These are phyloP conservation scores for Periophthalmus magnuspinnatus DNA, from an alignment of 2,797 vertebrate species.

Conservation along the genomic window DNA sequence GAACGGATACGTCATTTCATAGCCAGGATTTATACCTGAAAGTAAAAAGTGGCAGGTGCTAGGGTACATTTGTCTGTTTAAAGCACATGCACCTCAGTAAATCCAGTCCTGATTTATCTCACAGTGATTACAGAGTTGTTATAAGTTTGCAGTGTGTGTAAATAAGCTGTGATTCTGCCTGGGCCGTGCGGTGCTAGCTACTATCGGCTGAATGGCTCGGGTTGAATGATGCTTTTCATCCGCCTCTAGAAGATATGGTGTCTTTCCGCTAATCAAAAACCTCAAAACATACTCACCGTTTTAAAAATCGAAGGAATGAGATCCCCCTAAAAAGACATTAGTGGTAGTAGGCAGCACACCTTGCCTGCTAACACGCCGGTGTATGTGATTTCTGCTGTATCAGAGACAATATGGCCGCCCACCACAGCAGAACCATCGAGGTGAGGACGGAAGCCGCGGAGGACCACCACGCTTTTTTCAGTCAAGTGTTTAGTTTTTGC, in stretches of 20 bases:
- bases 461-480: slow-evolving; percentile 16
- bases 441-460: slow-evolving; percentile 33
- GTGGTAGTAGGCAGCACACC: slow-evolving; percentile 4
- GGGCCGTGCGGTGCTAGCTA: background rate
- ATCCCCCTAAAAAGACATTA: slow-evolving; percentile 23
- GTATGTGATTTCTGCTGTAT: slow-evolving; percentile 69
- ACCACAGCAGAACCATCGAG: slow-evolving; percentile 14
- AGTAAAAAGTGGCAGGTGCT: background rate
- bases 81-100: background rate
- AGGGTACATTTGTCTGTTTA: background rate
- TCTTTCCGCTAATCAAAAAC: background rate
- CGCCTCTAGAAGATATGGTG: background rate
- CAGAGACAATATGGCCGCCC: slow-evolving; percentile 91
- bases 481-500: too few relatives aligned
- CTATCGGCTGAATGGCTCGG: slow-evolving; percentile 22
- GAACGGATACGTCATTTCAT: background rate
- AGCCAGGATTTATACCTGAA: background rate
- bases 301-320: slow-evolving; percentile 24
- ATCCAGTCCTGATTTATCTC: background rate
- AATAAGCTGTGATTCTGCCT: background rate
- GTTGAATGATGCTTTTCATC: slow-evolving; percentile 1
- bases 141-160: background rate
- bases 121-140: background rate
- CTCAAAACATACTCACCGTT: slow-evolving; percentile 52
- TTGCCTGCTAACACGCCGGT: slow-evolving; percentile 46